phyloP scores from a whole-genome alignment of 2,797 vertebrate genomes.

The Enteromius viviparus region DNA sequence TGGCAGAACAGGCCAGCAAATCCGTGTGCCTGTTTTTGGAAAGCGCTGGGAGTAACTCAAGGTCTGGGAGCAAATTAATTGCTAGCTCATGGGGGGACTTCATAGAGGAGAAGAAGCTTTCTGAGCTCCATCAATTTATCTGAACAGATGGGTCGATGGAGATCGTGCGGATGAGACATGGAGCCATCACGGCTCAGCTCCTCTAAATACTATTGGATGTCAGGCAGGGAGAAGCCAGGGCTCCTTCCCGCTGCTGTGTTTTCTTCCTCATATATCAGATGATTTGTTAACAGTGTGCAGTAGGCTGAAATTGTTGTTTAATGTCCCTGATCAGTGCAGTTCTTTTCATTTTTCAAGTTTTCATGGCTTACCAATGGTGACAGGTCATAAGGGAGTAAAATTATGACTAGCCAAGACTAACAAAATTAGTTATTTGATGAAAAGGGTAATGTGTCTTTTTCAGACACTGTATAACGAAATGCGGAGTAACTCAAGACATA shows the following conservation, averaged over 20 bases:
- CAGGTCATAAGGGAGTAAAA: background rate
- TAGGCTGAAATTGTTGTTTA: conserved; percentile 12
- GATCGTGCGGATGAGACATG: conserved; percentile 34
- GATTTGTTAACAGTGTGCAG: conserved; percentile 32
- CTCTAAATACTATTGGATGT: conserved; percentile 38
- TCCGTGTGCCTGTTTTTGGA: background rate
- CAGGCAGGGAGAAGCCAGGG: conserved; percentile 9
- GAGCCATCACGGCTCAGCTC: conserved; percentile 26
- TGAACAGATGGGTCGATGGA: conserved; percentile 45
- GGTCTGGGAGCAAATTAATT: conserved; percentile 36
- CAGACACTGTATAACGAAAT: background rate
- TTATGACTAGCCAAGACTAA: conserved; percentile 25
- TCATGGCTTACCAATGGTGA: background rate
- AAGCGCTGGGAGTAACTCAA: conserved; percentile 15
- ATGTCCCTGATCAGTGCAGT: background rate
- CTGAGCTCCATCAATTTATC: conserved; percentile 40
- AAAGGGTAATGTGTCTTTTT: background rate
- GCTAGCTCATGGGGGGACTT: conserved; percentile 35
- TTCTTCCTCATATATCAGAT: conserved; percentile 34
- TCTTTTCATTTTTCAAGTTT: conserved; percentile 9
- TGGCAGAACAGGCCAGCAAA: background rate
- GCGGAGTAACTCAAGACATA: background rate
- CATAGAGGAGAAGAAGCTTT: conserved; percentile 26
- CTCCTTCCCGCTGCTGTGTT: conserved; percentile 8
- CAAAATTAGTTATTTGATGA: conserved; percentile 1